Evolutionary conservation across 2,888 invertebrate species (phyloP), one percentile per base, ranked within the genome.

Genomic region (Magallana nippona): DNA sequence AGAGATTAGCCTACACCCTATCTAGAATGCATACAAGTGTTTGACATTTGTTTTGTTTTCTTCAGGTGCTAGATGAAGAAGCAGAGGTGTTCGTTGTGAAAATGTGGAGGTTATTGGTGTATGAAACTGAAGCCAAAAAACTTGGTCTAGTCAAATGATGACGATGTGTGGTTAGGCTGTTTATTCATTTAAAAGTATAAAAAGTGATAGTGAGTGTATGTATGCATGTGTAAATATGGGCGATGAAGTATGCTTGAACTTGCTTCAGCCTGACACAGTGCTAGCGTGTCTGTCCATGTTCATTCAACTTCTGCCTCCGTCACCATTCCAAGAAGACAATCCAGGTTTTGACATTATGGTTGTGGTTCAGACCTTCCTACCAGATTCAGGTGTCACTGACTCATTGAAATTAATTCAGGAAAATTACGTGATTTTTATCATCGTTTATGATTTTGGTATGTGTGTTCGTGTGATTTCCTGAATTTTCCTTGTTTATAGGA

Each of bases 71-170:
- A 93, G 99, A 99, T 94, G 99, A 99, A 94, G 99, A 99, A 95
- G 99, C 99, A 3, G 99, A 99, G 95, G 98, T 99, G 90, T 99
- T 99, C 95, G 99, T 99, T 91, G 98, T 99, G 88, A 99, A 99
- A 96, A 98, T 99, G 98, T 99, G 99, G 99, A 96, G 99, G 90
- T 96, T 99, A 93, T 96, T 99, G 88, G 99, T 99, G 92, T 99
- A 99, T 95, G 99, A 99, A 96, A 98, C 99, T 91, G 99, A 99
- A 96, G 98, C 99, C 84, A 99, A 99, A 95, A 98, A 98, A 95
- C 96, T 97, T 94, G 98, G 98, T 89, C 95, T 98, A 94, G 96
- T 96, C 91, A 97, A 97, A 88, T 93, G 88, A 79, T 79, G 79
- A 19, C 17, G 44, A 3, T 22, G 57, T 56, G 27, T 79, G 57